Percentiles rank a stretch among this genome's conserved stretches.
Evolutionary conservation across 2,113 vertebrate species (phyloP).

Genomic region (Hippocampus guttulatus): DNA sequence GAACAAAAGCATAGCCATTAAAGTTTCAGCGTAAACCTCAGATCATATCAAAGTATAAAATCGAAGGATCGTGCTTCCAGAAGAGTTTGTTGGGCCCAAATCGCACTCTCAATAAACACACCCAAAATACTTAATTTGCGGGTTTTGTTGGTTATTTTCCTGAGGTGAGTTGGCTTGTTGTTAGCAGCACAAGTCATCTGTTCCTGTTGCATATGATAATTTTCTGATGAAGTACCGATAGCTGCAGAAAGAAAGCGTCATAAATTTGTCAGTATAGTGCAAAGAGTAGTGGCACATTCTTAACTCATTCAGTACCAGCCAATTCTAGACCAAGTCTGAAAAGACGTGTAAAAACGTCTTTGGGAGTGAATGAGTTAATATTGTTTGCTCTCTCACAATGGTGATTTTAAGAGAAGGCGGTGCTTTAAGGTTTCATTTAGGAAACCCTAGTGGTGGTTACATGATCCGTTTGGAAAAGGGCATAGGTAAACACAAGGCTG

Average conservation of each 20-base stretch:
- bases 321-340: no score
- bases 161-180: neutral
- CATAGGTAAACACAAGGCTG: neutral
- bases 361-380: neutral
- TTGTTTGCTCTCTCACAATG: neutral
- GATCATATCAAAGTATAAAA: neutral
- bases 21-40: slow-evolving; percentile 9
- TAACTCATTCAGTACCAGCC: no score
- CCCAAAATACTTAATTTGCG: neutral
- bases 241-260: slow-evolving; percentile 2
- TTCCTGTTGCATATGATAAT: neutral
- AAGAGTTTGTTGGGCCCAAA: neutral
- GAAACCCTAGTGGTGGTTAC: neutral
- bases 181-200: neutral
- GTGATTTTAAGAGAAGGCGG: neutral
- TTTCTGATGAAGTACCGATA: neutral
- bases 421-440: neutral
- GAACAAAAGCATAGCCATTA: slow-evolving; percentile 15
- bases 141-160: neutral
- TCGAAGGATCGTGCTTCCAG: neutral
- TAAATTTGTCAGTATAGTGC: neutral
- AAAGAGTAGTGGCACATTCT: neutral
- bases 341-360: no score
- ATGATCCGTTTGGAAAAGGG: neutral
- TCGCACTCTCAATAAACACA: neutral